phyloP scores from a whole-genome alignment of 2,113 vertebrate genomes.

The Paramormyrops kingsleyae region DNA sequence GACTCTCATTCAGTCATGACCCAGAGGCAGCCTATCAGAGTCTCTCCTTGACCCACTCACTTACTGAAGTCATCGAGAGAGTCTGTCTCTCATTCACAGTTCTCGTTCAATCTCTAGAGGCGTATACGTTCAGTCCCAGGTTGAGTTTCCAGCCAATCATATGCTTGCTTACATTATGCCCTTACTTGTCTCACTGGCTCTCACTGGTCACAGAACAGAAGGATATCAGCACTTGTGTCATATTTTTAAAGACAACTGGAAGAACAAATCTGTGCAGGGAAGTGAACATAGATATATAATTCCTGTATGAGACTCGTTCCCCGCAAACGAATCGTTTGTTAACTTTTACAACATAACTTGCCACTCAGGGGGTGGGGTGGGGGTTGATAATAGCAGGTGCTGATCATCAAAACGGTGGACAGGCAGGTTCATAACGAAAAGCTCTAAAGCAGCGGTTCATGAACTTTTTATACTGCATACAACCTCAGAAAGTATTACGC shows the following conservation, averaged over 20 bases:
- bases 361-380: not conserved
- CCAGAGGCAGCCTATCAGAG: too few relatives aligned
- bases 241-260: too few relatives aligned
- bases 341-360: not conserved
- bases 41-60: not conserved
- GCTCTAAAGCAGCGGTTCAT: not conserved
- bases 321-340: not conserved
- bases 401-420: not conserved
- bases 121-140: not conserved
- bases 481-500: not conserved
- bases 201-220: not conserved
- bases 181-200: not conserved
- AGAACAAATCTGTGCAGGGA: not conserved
- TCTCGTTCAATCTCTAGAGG: not conserved
- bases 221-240: not conserved
- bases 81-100: not conserved
- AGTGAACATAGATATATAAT: not conserved
- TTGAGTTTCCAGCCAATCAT: not conserved
- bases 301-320: not conserved
- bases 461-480: not conserved
- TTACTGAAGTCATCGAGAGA: not conserved
- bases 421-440: not conserved
- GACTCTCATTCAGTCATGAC: too few relatives aligned
- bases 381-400: not conserved
- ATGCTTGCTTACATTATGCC: not conserved